phyloP scores from a whole-genome alignment of 2,888 invertebrate species.

The Drosophila eohydei region DNA sequence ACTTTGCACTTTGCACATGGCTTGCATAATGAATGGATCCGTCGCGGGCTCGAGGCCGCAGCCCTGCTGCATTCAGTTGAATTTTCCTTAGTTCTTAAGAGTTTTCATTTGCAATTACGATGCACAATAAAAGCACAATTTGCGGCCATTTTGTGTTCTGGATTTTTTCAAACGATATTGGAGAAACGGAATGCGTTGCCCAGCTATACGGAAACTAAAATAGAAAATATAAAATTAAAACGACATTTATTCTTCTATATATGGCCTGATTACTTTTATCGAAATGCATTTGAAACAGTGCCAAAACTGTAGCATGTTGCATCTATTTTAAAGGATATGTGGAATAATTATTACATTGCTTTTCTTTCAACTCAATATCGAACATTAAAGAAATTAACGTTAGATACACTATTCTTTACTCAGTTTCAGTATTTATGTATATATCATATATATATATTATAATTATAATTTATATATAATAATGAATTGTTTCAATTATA shows the following conservation, averaged over 20 bases:
- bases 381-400: no score
- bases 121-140: conserved; percentile 65
- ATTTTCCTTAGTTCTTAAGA: conserved; percentile 50
- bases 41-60: conserved; percentile 10
- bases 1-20: conserved; percentile 71
- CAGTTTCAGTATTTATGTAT: no score
- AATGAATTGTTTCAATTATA: not conserved
- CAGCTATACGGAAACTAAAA: not conserved
- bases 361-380: no score
- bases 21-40: conserved; percentile 74
- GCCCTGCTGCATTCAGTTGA: conserved; percentile 40
- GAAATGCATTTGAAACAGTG: not conserved
- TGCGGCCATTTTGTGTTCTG: conserved; percentile 59
- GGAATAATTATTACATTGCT: not conserved
- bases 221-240: not conserved
- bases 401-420: no score
- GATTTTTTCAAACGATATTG: conserved; percentile 36
- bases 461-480: no score
- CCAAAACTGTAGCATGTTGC: not conserved
- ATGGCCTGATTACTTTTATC: not conserved
- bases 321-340: not conserved
- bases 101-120: conserved; percentile 57
- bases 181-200: conserved; percentile 1
- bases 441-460: no score
- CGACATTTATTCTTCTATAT: not conserved